Conservation (phyloP, 1,140 invertebrate genomes). For the Probaryconus sp. region DNA sequence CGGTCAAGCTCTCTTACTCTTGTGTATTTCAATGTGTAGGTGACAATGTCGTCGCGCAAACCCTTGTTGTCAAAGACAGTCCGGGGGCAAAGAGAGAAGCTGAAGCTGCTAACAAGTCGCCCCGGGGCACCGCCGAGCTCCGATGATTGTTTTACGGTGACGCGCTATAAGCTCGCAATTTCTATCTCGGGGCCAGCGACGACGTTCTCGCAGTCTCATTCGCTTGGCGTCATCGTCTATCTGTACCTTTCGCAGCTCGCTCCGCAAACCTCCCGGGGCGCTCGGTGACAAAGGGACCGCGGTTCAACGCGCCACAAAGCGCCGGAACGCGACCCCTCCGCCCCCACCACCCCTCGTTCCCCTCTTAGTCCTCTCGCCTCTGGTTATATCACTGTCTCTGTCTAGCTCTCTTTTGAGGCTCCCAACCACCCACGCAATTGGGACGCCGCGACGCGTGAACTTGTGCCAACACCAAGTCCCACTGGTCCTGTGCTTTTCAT, state of each 20-base stretch:
- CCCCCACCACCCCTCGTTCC: constrained; percentile 34
- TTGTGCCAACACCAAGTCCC: constrained; percentile 49
- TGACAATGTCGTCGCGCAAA: constrained; percentile 47
- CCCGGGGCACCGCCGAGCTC: constrained; percentile 64
- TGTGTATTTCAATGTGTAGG: too few species aligned
- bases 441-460: constrained; percentile 69
- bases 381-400: too few species aligned
- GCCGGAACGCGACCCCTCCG: constrained; percentile 72
- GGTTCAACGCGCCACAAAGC: constrained; percentile 78
- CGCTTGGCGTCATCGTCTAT: constrained; percentile 55
- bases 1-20: constrained; percentile 21
- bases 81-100: too few species aligned
- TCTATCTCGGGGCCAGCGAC: constrained; percentile 7
- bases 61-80: constrained; percentile 54
- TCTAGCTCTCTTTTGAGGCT: too few species aligned
- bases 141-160: constrained; percentile 72
- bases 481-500: constrained; percentile 20
- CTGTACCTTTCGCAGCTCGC: constrained; percentile 53
- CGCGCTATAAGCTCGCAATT: constrained; percentile 4
- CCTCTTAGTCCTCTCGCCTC: constrained; percentile 1
- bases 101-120: constrained; percentile 72
- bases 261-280: constrained; percentile 65
- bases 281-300: constrained; percentile 74
- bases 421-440: constrained; percentile 50
- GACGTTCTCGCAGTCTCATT: constrained; percentile 55